Evolutionary conservation across 1,140 invertebrate species (phyloP), one percentile per base, ranked within the genome.

Genomic region (Bacillus rossius): DNA sequence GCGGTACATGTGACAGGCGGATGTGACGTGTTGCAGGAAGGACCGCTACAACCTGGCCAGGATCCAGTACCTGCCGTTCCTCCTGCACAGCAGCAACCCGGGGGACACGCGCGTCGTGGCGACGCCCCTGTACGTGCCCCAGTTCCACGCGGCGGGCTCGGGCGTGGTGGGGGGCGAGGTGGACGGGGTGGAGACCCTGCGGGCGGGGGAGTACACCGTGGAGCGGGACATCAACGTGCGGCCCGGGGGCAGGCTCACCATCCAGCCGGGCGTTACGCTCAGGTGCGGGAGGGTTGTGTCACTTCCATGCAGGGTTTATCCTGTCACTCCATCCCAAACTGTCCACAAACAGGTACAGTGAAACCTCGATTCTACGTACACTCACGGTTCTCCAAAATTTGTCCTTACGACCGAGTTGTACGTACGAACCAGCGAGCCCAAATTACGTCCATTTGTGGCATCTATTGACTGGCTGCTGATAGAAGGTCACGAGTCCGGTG

Each of bases 31-130:
- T 71, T 76, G 75, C 63, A 77, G 92, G 55, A 93, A 94, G 71
- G 91, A 96, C 75, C 81, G 93, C 58, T 96, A 93, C 66, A 95
- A 95, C 77, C 75, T 96, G 45, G 93, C 93, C 0, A 90, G 88
- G 74, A 89, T 96, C 49, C 75, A 81, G 60, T 96, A 92, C 62
- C 79, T 93, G 51, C 93, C 92, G 1, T 96, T 89, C 69, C 75
- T 96, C 40, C 70, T 94, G 37, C 90, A 92, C 65, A 89, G 81
- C 63, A 91, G 86, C 47, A 92, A 94, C 72, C 89, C 90, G 8
- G 84, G 86, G 10, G 85, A 89, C 0, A 88, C 84, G n/a, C 84
- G 84, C 59, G 84, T 88, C 3, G 84, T 86, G 66, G 78, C 77
- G 14, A 82, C 86, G 60, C 84, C 84, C 16, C 79, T 84, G 4